phyloP scores from a whole-genome alignment of 2,888 invertebrate species.

The Chironomus tentans region DNA sequence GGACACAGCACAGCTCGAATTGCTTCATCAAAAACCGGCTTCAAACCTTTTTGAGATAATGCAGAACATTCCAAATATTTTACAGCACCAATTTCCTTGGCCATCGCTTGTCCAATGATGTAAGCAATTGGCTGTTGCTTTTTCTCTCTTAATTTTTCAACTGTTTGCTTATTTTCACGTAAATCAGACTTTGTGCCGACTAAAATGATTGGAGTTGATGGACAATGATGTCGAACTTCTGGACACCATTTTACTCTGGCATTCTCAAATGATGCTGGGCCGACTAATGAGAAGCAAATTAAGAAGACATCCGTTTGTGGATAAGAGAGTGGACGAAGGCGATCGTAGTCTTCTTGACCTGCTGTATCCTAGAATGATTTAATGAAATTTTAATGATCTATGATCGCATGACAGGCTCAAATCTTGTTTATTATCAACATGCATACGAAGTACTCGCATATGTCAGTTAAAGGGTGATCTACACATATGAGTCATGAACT shows the following conservation, averaged over 20 bases:
- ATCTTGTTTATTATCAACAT: too few relatives aligned
- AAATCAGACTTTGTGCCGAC: conserved; percentile 66
- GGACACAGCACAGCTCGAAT: neutral
- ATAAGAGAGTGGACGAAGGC: neutral
- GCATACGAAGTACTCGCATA: too few relatives aligned
- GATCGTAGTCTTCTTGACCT: neutral
- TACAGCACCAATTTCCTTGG: neutral
- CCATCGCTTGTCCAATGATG: conserved; percentile 55
- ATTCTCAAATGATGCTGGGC: conserved; percentile 52
- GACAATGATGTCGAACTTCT: conserved; percentile 56
- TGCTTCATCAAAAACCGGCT: neutral
- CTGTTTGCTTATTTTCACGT: conserved; percentile 92
- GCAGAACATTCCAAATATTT: conserved; percentile 3
- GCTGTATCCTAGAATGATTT: conserved; percentile 48
- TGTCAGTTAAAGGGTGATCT: too few relatives aligned
- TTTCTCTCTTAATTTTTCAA: conserved; percentile 94
- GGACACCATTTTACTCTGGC: conserved; percentile 57
- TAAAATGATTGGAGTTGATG: conserved; percentile 52
- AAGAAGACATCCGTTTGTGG: neutral
- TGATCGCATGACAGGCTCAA: too few relatives aligned
- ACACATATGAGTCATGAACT: too few relatives aligned
- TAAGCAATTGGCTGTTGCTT: conserved; percentile 77
- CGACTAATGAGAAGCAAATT: conserved; percentile 39
- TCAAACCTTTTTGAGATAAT: neutral
- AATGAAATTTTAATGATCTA: too few relatives aligned